Base-by-base conservation (phyloP, 2,888 invertebrate species). In the Herminia tarsipennalis region DNA sequence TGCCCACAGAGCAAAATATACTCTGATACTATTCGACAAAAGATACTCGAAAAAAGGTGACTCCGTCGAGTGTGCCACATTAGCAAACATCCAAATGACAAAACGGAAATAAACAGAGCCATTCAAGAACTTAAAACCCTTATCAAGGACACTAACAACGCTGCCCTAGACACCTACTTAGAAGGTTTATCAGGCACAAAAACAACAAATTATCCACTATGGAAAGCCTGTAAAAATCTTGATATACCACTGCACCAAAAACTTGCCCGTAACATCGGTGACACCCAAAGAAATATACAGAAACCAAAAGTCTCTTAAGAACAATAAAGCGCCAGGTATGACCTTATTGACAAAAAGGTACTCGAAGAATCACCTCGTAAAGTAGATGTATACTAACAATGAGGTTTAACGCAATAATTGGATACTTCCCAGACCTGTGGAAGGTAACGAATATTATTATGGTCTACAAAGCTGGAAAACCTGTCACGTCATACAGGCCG, bases 1-100 rank as follows among this genome's bases (percentile, higher is more conserved):
- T 18, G 5, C 37, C 51, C 28, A 12, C 38, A 46, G n/a, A 29
- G 16, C 20, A 39, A 30, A 29, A 25, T 27, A 10, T 27, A 27
- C 12, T 27, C 27, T 3, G 27, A 27, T 3, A 2, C 2, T 3
- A 27, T 27, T 4, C 10, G 27, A n/a, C 3, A 35, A 13, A 28
- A 25, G 18, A 25, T 50, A 5, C 34, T 35, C 14, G 37, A 36
- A 29, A 50, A 44, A 22, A 30, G 44, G 17, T 51, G 39, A 27
- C 35, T 56, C 25, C 22, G 56, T 0, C 30, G 53, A 20, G 21
- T 45, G 3, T 51, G 53, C 48, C 55, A 59, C 5, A 9, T 3
- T 2, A 43, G 30, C n/a, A 37, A 56, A 28, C 25, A 18, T 16
- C n/a, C 18, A 2, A 8, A 3, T 12, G 50, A 50, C 33, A 44